Percentiles rank a stretch among this genome's conserved stretches.
Conservation (phyloP, 2,113 vertebrate genomes). For the Serilophus lunatus region DNA sequence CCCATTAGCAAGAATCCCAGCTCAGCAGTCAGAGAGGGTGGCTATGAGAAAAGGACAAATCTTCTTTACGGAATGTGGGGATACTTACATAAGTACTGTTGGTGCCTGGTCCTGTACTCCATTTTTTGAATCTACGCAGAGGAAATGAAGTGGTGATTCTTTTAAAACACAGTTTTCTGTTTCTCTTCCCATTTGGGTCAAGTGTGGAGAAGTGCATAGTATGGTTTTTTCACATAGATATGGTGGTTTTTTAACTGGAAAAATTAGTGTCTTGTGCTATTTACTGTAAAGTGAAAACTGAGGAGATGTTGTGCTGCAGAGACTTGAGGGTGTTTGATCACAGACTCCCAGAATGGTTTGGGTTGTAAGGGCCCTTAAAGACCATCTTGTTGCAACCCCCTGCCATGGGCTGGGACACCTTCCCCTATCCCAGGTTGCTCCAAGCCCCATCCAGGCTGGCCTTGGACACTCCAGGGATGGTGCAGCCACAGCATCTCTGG, state of each 20-base stretch:
- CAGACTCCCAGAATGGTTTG: neutral
- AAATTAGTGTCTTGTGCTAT: neutral
- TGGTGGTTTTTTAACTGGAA: neutral
- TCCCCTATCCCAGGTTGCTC: fast-evolving
- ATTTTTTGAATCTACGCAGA: neutral
- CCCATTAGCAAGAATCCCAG: neutral
- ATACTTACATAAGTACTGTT: neutral
- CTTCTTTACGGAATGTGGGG: neutral
- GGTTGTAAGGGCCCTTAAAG: neutral
- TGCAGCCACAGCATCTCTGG: neutral
- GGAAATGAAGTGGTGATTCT: neutral
- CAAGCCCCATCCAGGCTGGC: fast-evolving
- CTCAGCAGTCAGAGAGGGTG: neutral
- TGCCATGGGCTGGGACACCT: neutral
- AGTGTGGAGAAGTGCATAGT: neutral
- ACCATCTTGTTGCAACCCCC: neutral
- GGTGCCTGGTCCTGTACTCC: neutral
- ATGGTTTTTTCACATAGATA: neutral
- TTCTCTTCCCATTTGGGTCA: neutral
- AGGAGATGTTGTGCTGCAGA: neutral
- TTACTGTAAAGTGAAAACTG: neutral
- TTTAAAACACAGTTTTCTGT: neutral
- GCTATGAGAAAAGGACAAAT: neutral
- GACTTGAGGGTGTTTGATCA: neutral
- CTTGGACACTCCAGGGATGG: neutral